phyloP scores from a whole-genome alignment of 2,888 invertebrate genomes.

The Himalopsyche tibetana region DNA sequence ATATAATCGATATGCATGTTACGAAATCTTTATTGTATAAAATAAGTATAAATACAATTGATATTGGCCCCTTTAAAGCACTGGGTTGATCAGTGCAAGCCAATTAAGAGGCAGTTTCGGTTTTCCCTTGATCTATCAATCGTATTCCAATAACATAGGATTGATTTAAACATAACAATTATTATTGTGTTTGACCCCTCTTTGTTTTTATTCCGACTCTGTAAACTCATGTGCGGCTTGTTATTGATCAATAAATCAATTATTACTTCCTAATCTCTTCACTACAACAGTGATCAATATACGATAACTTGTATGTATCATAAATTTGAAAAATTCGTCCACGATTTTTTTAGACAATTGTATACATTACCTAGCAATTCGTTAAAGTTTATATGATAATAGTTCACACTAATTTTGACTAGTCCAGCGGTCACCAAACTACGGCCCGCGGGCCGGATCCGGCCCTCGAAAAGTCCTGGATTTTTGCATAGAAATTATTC shows the following conservation, averaged over 20 bases:
- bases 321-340: no score
- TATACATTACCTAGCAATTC: no score
- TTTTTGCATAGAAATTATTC: no score
- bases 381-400: no score
- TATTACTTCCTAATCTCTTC: background rate
- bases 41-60: background rate
- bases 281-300: background rate
- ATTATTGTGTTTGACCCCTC: background rate
- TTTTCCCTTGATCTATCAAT: conserved; percentile 11
- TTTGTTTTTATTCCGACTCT: conserved; percentile 22
- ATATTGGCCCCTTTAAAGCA: background rate
- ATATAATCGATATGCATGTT: no score
- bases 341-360: no score
- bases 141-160: background rate
- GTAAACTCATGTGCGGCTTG: background rate
- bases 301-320: no score
- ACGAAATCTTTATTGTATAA: no score
- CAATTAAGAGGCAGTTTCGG: background rate
- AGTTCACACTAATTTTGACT: no score
- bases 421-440: conserved; percentile 32
- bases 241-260: conserved; percentile 40
- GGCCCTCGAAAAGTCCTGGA: background rate
- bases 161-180: conserved; percentile 23
- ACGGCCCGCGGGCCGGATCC: conserved; percentile 5
- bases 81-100: background rate